Evolutionary conservation across 2,888 invertebrate species (phyloP), one percentile per base, ranked within the genome.

Genomic region (Augochlorella aurata): DNA sequence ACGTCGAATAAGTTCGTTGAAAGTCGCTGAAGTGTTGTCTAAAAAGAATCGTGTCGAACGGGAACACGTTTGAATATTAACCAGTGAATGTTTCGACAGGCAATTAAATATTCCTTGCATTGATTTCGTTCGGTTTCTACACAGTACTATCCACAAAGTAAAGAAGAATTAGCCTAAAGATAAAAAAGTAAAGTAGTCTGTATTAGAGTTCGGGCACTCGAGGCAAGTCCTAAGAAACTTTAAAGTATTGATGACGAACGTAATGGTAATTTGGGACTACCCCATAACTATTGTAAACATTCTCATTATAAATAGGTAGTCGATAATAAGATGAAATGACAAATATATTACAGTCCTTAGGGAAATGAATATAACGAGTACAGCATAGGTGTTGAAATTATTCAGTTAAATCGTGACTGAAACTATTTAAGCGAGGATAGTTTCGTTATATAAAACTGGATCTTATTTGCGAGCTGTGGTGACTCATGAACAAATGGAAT

Each of bases 251-350:
- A 84, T 83, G 82, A 86, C 47, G 73, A 85, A 85, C 86, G 83
- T 89, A 87, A 78, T 89, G 87, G 86, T 89, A 85, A 88, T 88
- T 89, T 82, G 78, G 81, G 85, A 90, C 90, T 89, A 90, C 90
- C 90, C 89, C 86, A 77, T 88, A 88, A 89, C 87, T 90, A 88
- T 82, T 84, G 79, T 87, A 86, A 83, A 85, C 75, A 84, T 85
- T 87, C 82, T 86, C 87, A 82, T 79, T 70, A 80, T 82, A 87
- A 72, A 81, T 84, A 87, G 76, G 63, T 84, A 88, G 84, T 77
- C 77, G 78, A 54, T 82, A 77, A 84, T 77, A 76, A 84, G 77
- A 79, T 75, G 77, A 88, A 66, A 58, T 74, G 76, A 82, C 71
- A 77, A 69, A 75, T 50, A 66, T 77, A 71, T 77, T 73, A 63